Conservation (phyloP, 2,888 invertebrate genomes). For the Aporophyla lueneburgensis region DNA sequence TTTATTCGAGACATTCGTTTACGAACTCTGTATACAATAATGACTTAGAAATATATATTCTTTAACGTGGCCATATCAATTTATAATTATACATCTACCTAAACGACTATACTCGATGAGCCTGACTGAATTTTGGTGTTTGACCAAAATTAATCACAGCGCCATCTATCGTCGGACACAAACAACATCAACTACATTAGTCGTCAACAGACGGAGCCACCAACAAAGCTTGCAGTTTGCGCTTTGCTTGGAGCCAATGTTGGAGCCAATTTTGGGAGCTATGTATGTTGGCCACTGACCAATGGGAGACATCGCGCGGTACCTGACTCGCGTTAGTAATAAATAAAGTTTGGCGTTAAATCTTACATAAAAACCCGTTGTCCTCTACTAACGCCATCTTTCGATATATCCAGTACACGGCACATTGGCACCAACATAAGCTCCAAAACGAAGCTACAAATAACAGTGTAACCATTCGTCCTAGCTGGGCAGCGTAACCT, state of each 20-base stretch:
- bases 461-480: slow-evolving; percentile 30
- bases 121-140: slow-evolving; percentile 31
- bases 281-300: not conserved
- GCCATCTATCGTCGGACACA: slow-evolving; percentile 53
- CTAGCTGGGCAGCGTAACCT: slow-evolving; percentile 2
- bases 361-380: slow-evolving; percentile 12
- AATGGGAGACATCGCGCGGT: too few species aligned
- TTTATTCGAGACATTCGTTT: slow-evolving; percentile 59
- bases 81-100: slow-evolving; percentile 47
- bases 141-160: slow-evolving; percentile 40
- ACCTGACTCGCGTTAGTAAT: not conserved
- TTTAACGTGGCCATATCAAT: slow-evolving; percentile 50
- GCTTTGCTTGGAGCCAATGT: slow-evolving; percentile 45
- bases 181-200: slow-evolving; percentile 59
- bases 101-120: slow-evolving; percentile 37
- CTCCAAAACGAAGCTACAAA: slow-evolving; percentile 52
- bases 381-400: slow-evolving; percentile 5
- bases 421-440: slow-evolving; percentile 26
- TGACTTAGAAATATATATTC: slow-evolving; percentile 61
- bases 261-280: not conserved
- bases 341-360: slow-evolving; percentile 43
- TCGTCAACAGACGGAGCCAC: slow-evolving; percentile 53
- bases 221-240: slow-evolving; percentile 29
- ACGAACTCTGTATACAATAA: slow-evolving; percentile 58
- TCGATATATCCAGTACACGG: not conserved